Conservation (phyloP, 2,797 vertebrate species). For the Pelodytes ibericus region DNA sequence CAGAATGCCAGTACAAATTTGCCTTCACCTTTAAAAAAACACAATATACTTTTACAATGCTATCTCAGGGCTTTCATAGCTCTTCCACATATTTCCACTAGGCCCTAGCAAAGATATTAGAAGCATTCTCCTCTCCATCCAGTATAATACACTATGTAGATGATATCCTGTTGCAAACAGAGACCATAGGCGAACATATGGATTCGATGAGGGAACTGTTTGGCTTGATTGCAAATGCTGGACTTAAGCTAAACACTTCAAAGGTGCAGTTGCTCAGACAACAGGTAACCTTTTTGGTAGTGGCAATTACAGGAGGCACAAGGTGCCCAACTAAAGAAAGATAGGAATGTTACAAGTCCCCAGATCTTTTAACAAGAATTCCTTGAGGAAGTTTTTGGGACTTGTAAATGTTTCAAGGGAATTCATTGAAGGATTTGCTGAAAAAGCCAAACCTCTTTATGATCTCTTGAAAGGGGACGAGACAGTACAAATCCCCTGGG, state of each 20-base stretch:
- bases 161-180: neutral
- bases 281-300: neutral
- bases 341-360: neutral
- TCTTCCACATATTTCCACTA: neutral
- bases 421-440: too few relatives aligned
- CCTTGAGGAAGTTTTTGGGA: neutral
- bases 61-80: neutral
- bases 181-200: neutral
- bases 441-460: too few relatives aligned
- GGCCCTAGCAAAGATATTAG: neutral
- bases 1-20: neutral
- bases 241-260: too few relatives aligned
- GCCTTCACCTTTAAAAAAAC: neutral
- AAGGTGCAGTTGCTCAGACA: neutral
- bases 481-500: slow-evolving; percentile 5
- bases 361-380: neutral
- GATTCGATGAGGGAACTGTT: neutral
- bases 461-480: too few relatives aligned
- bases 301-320: neutral
- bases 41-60: neutral
- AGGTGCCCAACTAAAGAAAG: neutral
- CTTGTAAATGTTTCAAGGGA: too few relatives aligned
- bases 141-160: neutral
- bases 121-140: neutral
- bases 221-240: too few relatives aligned